Percentiles rank a stretch among this genome's conserved stretches.
These are phyloP conservation scores for Halictus ligatus DNA, from an alignment of 2,888 invertebrate genomes.

Conservation along the genomic window DNA sequence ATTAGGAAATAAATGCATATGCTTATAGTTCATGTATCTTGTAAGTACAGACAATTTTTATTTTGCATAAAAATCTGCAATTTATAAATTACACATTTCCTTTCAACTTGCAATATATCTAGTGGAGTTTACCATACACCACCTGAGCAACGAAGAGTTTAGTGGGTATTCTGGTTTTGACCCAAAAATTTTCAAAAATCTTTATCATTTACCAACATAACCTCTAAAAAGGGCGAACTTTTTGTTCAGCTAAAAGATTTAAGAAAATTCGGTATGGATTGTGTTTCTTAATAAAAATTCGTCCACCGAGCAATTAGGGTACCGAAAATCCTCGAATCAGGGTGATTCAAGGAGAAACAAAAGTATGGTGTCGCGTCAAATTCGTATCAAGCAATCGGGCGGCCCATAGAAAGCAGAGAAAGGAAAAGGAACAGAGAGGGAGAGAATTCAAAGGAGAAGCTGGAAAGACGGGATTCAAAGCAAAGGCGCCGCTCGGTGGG, in stretches of 20 bases:
- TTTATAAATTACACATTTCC: no score
- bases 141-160: no score
- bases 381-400: not conserved
- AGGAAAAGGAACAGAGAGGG: not conserved
- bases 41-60: no score
- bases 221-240: not conserved
- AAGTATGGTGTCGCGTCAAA: not conserved
- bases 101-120: no score
- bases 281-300: not conserved
- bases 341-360: not conserved
- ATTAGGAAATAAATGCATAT: no score
- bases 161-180: no score
- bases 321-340: not conserved
- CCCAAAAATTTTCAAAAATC: no score
- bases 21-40: no score
- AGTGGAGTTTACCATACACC: no score
- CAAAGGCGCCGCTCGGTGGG: conserved; percentile 37
- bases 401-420: not conserved
- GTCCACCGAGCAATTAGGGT: not conserved
- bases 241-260: not conserved
- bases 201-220: no score
- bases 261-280: not conserved
- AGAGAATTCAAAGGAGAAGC: not conserved
- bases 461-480: conserved; percentile 20
- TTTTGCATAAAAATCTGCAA: no score